Base-by-base conservation (phyloP, 1,140 invertebrate genomes). In the Xylocopa sonorina region DNA sequence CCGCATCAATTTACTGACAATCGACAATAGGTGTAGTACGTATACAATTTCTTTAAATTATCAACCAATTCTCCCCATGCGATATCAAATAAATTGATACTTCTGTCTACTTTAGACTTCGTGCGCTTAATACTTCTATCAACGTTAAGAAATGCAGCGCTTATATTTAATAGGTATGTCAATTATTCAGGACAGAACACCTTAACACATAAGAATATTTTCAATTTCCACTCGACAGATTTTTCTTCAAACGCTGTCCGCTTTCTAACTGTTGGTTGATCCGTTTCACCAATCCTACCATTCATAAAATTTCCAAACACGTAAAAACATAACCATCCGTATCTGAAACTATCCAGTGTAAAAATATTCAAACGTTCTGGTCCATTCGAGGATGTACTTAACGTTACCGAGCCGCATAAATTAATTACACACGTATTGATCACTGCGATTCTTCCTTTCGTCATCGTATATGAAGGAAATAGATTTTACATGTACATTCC, bases 141-240 rank as follows among this genome's bases (percentile, higher is more conserved):
- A 66, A 86, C 83, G 82, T 84, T 83, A 83, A 89, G 80, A 89
- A 88, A 86, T 89, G 88, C 66, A 88, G 68, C 88, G 82, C 85
- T 88, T 91, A 88, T 82, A 48, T 83, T 89, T 88, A 89, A 86
- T 88, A 89, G 89, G 87, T 89, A 88, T 90, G 90, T 86, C 81
- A 71, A 87, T 91, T 88, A 90, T 79, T 88, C 89, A 82, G 86
- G 83, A 89, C 90, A 91, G 91, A 89, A 91, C 90, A 91, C 88
- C 88, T 86, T 90, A 90, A 89, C 90, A 91, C 88, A 88, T 91
- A 92, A 83, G 83, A 86, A 88, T 87, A 63, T 62, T 73, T 63
- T 38, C 55, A 46, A 57, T 38, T 72, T 55, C 29, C 5, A n/a
- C 6, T 21, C 18, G 7, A 71, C 18, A 34, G 48, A 51, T 41